Conservation (phyloP, 2,888 invertebrate species). For the Drosophila maculinotata region DNA sequence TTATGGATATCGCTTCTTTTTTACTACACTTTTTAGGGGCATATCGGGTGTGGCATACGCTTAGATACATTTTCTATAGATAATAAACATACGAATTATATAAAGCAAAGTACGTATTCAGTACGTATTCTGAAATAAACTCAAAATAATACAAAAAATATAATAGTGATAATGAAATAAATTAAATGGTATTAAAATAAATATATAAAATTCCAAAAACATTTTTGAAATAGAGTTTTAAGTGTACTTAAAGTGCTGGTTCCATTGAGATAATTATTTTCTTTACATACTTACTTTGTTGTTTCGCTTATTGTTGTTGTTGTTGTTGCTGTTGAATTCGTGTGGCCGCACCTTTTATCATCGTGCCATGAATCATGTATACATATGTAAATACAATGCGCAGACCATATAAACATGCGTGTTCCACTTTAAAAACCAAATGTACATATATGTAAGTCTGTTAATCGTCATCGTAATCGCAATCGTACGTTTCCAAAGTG, state of each 20-base stretch:
- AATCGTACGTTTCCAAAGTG: constrained; percentile 32
- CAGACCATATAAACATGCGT: constrained; percentile 60
- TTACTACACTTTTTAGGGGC: constrained; percentile 5
- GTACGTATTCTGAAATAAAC: too few species aligned
- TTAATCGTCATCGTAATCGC: constrained; percentile 35
- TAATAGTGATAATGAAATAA: not conserved
- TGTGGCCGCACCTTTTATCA: constrained; percentile 69
- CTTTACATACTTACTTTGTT: constrained; percentile 30
- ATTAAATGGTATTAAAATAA: not conserved
- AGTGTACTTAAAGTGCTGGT: constrained; percentile 28
- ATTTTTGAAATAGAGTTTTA: not conserved
- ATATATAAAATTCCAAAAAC: not conserved
- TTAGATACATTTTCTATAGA: not conserved
- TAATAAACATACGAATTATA: too few species aligned
- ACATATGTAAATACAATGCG: constrained; percentile 53
- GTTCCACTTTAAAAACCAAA: constrained; percentile 71
- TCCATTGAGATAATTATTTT: constrained; percentile 15
- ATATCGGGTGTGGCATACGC: not conserved
- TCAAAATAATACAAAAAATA: too few species aligned
- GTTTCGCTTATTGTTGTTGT: constrained; percentile 17
- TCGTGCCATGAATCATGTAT: constrained; percentile 70
- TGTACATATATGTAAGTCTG: constrained; percentile 34
- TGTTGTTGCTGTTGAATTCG: constrained; percentile 35
- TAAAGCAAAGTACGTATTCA: too few species aligned
- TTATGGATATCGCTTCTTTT: constrained; percentile 24